Percentiles rank a stretch among this genome's conserved stretches.
Evolutionary conservation across 2,113 vertebrate genomes (phyloP).

Genomic region (Elaphurus davidianus): DNA sequence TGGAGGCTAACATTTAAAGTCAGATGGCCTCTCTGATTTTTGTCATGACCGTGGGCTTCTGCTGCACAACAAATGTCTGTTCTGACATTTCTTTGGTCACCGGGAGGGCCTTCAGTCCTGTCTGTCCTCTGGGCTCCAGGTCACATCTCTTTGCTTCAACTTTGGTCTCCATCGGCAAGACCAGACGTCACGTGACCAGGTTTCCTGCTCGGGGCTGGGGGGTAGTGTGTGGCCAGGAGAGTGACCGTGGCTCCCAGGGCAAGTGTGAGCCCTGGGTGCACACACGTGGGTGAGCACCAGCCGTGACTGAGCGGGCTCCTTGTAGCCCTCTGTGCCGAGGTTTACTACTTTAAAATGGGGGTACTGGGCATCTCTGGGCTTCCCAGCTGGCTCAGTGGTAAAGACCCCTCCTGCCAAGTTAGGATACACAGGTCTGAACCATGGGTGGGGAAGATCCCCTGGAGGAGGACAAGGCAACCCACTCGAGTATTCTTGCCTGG

Average conservation of each 20-base stretch:
- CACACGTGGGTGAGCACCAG: not conserved
- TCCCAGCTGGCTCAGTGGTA: not conserved
- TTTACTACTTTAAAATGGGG: not conserved
- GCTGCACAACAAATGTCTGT: rapidly evolving
- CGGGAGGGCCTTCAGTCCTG: not conserved
- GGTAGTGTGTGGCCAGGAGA: not conserved
- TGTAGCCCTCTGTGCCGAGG: not conserved
- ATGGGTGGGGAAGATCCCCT: not conserved
- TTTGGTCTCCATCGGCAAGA: not conserved
- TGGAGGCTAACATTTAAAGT: not conserved
- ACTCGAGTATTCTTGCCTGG: not conserved
- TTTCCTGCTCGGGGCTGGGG: not conserved
- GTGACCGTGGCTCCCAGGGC: not conserved
- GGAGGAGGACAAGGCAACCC: not conserved
- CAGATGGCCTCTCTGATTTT: rapidly evolving
- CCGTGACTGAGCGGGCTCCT: not conserved
- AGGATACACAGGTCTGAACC: not conserved
- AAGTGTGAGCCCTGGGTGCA: not conserved
- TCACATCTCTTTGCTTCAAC: not conserved
- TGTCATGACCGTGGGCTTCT: not conserved
- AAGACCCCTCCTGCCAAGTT: not conserved
- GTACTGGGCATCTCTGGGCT: not conserved
- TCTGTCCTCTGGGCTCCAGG: not conserved
- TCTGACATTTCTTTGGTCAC: not conserved
- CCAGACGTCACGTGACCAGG: not conserved